These are phyloP conservation scores for Formica aserva DNA, from an alignment of 2,888 invertebrate species.

Conservation along the genomic window DNA sequence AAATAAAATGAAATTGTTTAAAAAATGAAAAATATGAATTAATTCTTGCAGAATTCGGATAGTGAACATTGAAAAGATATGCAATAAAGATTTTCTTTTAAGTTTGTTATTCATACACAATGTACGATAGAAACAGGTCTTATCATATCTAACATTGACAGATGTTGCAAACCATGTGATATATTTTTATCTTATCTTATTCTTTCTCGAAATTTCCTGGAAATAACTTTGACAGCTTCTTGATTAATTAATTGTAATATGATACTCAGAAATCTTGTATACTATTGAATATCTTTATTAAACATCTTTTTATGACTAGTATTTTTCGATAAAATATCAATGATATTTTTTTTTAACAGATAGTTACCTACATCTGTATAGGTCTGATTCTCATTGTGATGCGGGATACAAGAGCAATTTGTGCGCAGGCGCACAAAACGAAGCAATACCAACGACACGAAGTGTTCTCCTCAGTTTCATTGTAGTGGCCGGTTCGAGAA, in stretches of 20 bases:
- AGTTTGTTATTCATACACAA: neutral
- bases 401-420: neutral
- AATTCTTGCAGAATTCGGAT: neutral
- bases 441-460: constrained; percentile 77
- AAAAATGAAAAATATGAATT: neutral
- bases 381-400: neutral
- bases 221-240: neutral
- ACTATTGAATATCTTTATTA: neutral
- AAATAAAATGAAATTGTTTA: neutral
- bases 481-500: constrained; percentile 85
- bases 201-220: neutral
- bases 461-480: constrained; percentile 80
- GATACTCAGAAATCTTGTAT: neutral
- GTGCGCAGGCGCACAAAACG: constrained; percentile 79
- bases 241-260: neutral
- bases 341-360: neutral
- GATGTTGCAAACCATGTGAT: neutral
- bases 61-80: neutral
- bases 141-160: too few species aligned
- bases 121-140: neutral
- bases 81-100: neutral
- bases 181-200: constrained; percentile 3
- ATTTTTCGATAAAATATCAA: neutral
- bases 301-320: neutral
- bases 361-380: neutral